These are phyloP conservation scores for Melanotaenia boesemani DNA, from an alignment of 2,797 vertebrate genomes.

Conservation along the genomic window DNA sequence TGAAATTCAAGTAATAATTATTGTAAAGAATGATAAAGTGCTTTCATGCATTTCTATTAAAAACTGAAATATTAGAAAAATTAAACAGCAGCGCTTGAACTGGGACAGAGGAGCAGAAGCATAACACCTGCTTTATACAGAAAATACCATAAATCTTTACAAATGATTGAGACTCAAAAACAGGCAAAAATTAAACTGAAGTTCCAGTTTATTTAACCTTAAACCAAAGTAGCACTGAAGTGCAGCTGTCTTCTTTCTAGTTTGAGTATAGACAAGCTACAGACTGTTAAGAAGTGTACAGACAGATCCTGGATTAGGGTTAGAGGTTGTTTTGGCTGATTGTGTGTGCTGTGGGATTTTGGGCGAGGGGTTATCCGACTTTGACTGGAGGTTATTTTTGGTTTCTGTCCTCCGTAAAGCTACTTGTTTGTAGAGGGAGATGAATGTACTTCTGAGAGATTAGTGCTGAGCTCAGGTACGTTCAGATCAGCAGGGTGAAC, in stretches of 20 bases:
- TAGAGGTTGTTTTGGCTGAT: constrained; percentile 62
- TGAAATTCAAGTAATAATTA: constrained; percentile 70
- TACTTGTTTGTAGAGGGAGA: constrained; percentile 44
- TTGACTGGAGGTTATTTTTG: constrained; percentile 50
- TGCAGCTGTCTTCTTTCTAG: not conserved
- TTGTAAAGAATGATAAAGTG: constrained; percentile 76
- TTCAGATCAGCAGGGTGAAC: constrained; percentile 54
- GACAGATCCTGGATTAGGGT: constrained; percentile 59
- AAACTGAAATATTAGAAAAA: constrained; percentile 51
- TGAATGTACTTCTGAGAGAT: constrained; percentile 55
- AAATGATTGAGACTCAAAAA: constrained; percentile 36
- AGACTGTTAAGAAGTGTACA: constrained; percentile 30
- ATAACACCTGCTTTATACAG: constrained; percentile 16
- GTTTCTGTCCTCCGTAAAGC: constrained; percentile 54
- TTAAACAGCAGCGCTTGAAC: constrained; percentile 11
- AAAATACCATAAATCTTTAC: constrained; percentile 31
- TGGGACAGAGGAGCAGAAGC: not conserved
- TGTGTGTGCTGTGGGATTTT: constrained; percentile 38
- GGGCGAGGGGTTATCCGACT: constrained; percentile 59
- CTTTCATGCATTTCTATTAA: constrained; percentile 69
- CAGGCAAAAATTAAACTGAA: constrained; percentile 15
- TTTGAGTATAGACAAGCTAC: constrained; percentile 3
- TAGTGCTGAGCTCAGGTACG: constrained; percentile 44
- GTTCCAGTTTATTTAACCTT: constrained; percentile 4
- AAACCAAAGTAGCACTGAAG: constrained; percentile 12